phyloP scores from a whole-genome alignment of 2,888 invertebrate genomes.

The Agrotis exclamationis region DNA sequence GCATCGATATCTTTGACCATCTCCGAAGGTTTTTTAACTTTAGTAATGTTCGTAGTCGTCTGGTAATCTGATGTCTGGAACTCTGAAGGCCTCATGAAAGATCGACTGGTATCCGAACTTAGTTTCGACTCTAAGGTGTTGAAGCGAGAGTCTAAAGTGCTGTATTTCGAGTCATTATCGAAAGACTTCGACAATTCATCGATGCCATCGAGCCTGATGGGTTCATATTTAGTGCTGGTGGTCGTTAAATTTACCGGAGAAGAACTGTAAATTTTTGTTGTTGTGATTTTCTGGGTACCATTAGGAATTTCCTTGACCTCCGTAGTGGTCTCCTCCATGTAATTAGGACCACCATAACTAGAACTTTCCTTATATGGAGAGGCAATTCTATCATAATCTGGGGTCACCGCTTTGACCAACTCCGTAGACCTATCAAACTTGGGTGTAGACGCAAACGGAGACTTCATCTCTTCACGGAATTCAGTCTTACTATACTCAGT shows the following conservation, averaged over 20 bases:
- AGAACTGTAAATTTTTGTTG: conserved; percentile 91
- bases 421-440: conserved; percentile 83
- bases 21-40: conserved; percentile 83
- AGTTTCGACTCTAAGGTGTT: conserved; percentile 87
- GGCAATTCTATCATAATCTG: conserved; percentile 84
- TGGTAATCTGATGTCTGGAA: conserved; percentile 85
- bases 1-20: conserved; percentile 89
- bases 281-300: conserved; percentile 90
- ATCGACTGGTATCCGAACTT: conserved; percentile 87
- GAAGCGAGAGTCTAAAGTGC: conserved; percentile 87
- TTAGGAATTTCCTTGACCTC: conserved; percentile 91
- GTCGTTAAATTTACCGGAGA: conserved; percentile 89
- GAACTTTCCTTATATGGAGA: conserved; percentile 84
- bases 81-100: conserved; percentile 89
- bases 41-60: conserved; percentile 74
- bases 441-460: conserved; percentile 86
- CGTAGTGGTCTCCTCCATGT: conserved; percentile 87
- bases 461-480: conserved; percentile 81
- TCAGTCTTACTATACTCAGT: conserved; percentile 82
- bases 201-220: conserved; percentile 87
- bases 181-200: conserved; percentile 89
- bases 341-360: conserved; percentile 86
- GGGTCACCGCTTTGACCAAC: conserved; percentile 83
- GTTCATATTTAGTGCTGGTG: conserved; percentile 88
- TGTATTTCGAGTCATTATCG: conserved; percentile 88